Base-by-base conservation (phyloP, 2,113 vertebrate genomes). In the Perca fluviatilis region DNA sequence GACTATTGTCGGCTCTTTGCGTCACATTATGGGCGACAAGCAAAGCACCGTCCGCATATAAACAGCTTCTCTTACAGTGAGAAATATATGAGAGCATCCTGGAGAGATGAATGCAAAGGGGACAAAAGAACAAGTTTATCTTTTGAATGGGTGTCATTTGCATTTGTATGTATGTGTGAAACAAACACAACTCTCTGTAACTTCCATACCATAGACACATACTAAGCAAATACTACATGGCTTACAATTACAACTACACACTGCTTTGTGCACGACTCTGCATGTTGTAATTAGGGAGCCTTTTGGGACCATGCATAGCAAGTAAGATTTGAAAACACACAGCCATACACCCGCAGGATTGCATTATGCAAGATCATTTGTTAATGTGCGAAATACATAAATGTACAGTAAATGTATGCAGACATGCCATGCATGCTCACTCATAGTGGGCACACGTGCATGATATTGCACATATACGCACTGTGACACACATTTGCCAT, bases 1-100 rank as follows among this genome's bases (percentile, higher is more conserved):
- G 74, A 85, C 82, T 65, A 72, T 84, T 69, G 70, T 76, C 72
- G n/a, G 36, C 64, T 80, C 80, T 74, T 69, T 73, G 62, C 69
- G n/a, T 74, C 80, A 76, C 70, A 82, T 91, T 88, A 87, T 82
- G 82, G 53, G 50, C 58, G 79, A 82, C 83, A 72, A 77, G 70
- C 66, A 66, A 66, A 74, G 63, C 66, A 10, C 72, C 76, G 15
- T 84, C 77, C 79, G 61, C 75, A 77, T 77, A 82, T 80, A 85
- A 90, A 83, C 65, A 79, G 71, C 68, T 82, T 80, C 56, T 36
- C 70, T 25, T 25, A 2, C 56, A 51, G 23, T 72, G 83, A 88
- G 82, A 88, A 85, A 86, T 77, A 74, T 50, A 68, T 50, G 66
- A 71, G 69, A 33, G 61, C 49, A 10, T 56, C 61, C 53, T 12